Percentiles rank a stretch among this genome's conserved stretches.
phyloP scores from a whole-genome alignment of 2,113 vertebrate species.

The Planiliza haematocheilus region DNA sequence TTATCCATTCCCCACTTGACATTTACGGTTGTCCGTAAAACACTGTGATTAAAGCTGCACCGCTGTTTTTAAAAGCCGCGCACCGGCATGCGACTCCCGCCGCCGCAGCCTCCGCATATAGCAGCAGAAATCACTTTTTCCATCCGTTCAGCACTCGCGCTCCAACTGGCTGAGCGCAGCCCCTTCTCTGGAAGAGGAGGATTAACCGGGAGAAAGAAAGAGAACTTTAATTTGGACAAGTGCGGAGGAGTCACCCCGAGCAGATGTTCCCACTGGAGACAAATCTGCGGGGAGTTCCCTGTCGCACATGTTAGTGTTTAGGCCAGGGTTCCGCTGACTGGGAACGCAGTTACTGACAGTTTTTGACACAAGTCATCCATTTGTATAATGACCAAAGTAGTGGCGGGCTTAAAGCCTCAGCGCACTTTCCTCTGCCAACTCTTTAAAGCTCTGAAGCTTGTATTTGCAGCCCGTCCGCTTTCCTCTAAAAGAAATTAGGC shows the following conservation, averaged over 20 bases:
- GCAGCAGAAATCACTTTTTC: conserved; percentile 64
- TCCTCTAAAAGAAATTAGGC: background rate
- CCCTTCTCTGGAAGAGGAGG: conserved; percentile 22
- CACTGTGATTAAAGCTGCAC: conserved; percentile 59
- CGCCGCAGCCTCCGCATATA: background rate
- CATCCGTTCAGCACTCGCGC: conserved; percentile 31
- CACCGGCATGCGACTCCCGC: conserved; percentile 27
- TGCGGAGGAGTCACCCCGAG: conserved; percentile 34
- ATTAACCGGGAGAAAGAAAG: conserved; percentile 26
- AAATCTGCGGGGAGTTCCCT: conserved; percentile 18
- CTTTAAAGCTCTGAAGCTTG: background rate
- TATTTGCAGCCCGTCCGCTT: background rate
- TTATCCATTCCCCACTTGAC: conserved; percentile 62
- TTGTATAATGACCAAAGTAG: conserved; percentile 4
- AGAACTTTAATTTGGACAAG: conserved; percentile 26
- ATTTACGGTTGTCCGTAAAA: conserved; percentile 62
- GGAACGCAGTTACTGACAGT: background rate
- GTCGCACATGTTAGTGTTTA: conserved; percentile 12
- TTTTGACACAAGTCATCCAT: conserved; percentile 11
- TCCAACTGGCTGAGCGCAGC: conserved; percentile 21
- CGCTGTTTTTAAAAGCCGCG: conserved; percentile 55
- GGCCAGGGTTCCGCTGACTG: conserved; percentile 1
- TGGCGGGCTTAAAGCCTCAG: background rate
- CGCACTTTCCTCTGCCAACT: background rate
- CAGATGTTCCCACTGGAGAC: conserved; percentile 43